Base-by-base conservation (phyloP, 2,113 vertebrate species). In the Helogale parvula region DNA sequence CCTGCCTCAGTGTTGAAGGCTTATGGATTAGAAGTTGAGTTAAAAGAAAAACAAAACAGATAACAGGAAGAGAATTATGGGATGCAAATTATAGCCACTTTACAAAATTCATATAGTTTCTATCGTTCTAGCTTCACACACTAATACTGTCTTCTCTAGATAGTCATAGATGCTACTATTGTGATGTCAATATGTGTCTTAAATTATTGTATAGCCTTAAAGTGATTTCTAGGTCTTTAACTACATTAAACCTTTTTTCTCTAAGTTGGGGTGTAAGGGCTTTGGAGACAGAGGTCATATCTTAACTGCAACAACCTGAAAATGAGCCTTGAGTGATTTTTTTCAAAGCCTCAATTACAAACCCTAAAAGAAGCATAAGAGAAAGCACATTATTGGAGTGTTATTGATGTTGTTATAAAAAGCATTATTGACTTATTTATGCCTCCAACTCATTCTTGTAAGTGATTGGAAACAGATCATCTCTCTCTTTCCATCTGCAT, bases 401-500 rank as follows among this genome's bases (percentile, higher is more conserved):
- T 69, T 89, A 77, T 41, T 72, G 69, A 96, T 96, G 83, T 21
- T 90, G 69, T 92, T 94, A 89, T 77, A 88, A 79, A 89, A 76
- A 96, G 52, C 31, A 82, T 90, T 94, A 96, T 92, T 97, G 91
- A 97, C 72, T 95, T 98, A 90, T 95, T 93, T 33, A 76, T 80
- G 33, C 45, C 89, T 98, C 50, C 15, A 72, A 96, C 96, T 94
- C 29, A 92, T 80, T 93, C 54, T 85, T 68, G 80, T 88, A 96
- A 95, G 72, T 90, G 71, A 93, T 92, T 88, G 71, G 79, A 96
- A 81, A 60, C 10, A 50, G 52, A 33, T 76, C 66, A 79, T 95
- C 10, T 95, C 52, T 94, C 2, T 74, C 57, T 87, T 90, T 82
- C 47, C 79, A 96, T 81, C 63, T 90, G 52, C 29, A 81, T 82